phyloP scores from a whole-genome alignment of 2,888 invertebrate species.

The Callinectes sapidus region DNA sequence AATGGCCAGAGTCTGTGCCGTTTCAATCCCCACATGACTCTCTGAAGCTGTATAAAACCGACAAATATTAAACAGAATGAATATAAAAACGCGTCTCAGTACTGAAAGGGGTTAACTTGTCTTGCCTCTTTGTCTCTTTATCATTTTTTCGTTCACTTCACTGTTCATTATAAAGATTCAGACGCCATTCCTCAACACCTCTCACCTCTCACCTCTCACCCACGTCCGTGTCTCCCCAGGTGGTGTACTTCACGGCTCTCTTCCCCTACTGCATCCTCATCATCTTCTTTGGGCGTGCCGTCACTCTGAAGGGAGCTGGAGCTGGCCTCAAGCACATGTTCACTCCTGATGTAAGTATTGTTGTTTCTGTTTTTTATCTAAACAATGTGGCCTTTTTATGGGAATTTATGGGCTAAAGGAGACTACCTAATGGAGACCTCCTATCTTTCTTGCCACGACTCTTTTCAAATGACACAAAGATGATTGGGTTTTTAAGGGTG shows the following conservation, averaged over 20 bases:
- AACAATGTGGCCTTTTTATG: too few relatives aligned
- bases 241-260: slow-evolving; percentile 95
- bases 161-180: too few relatives aligned
- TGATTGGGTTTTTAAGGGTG: too few relatives aligned
- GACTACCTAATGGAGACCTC: too few relatives aligned
- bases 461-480: too few relatives aligned
- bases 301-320: slow-evolving; percentile 88
- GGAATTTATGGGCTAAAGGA: too few relatives aligned
- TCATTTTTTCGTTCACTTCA: too few relatives aligned
- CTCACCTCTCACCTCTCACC: not conserved
- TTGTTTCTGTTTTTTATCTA: too few relatives aligned
- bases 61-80: too few relatives aligned
- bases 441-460: not conserved
- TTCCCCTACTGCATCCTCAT: slow-evolving; percentile 96
- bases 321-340: slow-evolving; percentile 93
- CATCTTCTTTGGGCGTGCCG: slow-evolving; percentile 93
- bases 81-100: too few relatives aligned
- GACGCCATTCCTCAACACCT: not conserved
- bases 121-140: not conserved
- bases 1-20: not conserved
- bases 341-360: slow-evolving; percentile 73
- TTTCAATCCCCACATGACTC: not conserved
- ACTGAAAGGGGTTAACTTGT: too few relatives aligned
- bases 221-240: slow-evolving; percentile 75
- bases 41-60: too few relatives aligned